Base-by-base conservation (phyloP, 2,113 vertebrate genomes). In the Morphnarchus princeps region DNA sequence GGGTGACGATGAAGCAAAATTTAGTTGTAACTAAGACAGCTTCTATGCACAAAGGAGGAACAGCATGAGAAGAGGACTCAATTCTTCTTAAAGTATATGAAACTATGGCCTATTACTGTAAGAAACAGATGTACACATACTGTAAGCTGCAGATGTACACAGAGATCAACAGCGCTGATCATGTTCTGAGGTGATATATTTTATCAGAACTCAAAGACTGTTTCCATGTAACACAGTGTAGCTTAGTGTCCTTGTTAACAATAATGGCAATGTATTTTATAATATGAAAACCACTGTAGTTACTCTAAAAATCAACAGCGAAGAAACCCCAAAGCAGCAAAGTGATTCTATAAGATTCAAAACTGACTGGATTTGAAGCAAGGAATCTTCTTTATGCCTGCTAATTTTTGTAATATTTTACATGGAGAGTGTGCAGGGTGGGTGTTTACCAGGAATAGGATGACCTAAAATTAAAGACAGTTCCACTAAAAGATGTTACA, bases 361-460 rank as follows among this genome's bases (percentile, higher is more conserved):
- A 57, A 43, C 7, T 45, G 21, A 43, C 25, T 50, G 29, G 5
- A 54, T 84, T 43, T 76, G n/a, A 85, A 87, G 40, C 12, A 91
- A 38, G 3, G 5, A 71, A 55, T 71, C 17, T 67, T 65, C 16
- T 57, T 80, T 26, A 78, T 8, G 9, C 38, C 17, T 62, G 15
- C 1, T 13, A 82, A 25, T 52, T 90, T 87, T 59, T 34, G 34
- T 65, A 38, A 3, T 47, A 55, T 42, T 34, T 78, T 63, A 58
- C 11, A 12, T 6, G 11, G 7, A 4, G 11, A 15, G 25, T 26
- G 25, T 52, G 4, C 1, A 3, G 8, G 36, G 16, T 15, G 7
- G 10, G 11, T 89, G 8, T 52, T 93, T 69, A 62, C 24, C 13
- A 50, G 22, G 10, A 42, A 6, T 13, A 82, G 14, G 14, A 72